Conservation (phyloP, 2,888 invertebrate genomes). For the Mactromeris polynyma region DNA sequence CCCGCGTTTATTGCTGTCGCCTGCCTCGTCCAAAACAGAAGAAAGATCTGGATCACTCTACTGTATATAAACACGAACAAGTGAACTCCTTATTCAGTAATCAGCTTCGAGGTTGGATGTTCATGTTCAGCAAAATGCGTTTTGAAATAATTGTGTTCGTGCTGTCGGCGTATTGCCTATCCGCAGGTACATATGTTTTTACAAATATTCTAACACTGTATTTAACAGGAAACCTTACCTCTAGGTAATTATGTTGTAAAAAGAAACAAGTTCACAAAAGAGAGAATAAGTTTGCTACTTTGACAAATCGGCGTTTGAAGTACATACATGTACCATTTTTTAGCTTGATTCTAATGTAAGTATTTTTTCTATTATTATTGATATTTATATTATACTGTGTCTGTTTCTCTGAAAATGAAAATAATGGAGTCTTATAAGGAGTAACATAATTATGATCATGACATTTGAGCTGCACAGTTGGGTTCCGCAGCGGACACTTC, state of each 20-base stretch:
- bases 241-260: not conserved
- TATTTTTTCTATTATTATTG: no score
- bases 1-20: no score
- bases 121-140: not conserved
- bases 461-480: no score
- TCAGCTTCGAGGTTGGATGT: no score
- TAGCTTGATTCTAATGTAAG: not conserved
- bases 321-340: not conserved
- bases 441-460: no score
- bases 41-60: not conserved
- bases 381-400: no score
- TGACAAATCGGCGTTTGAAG: not conserved
- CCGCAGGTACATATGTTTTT: not conserved
- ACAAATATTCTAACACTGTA: not conserved
- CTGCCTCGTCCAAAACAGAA: no score
- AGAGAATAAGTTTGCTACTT: not conserved
- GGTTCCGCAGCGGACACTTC: no score
- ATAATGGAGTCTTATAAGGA: no score
- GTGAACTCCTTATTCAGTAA: not conserved
- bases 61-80: not conserved
- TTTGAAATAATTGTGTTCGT: not conserved
- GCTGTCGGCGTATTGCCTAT: not conserved
- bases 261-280: not conserved
- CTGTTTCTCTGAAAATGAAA: no score
- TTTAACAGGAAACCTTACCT: not conserved